Evolutionary conservation across 2,888 invertebrate genomes (phyloP).

Genomic region (Caenorhabditis zanzibari): DNA sequence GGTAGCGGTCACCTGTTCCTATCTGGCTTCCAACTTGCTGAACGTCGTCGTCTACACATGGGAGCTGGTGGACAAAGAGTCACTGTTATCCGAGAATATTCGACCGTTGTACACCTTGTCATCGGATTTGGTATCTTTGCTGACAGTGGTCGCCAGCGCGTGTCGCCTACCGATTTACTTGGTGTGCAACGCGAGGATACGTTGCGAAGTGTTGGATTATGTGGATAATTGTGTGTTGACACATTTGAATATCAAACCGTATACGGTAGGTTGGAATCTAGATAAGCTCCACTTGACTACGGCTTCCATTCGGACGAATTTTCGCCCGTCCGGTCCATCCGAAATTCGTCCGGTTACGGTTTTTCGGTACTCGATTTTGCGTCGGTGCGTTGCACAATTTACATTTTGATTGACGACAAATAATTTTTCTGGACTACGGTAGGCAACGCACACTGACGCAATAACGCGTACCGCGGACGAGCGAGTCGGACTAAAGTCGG

Average conservation of each 20-base stretch:
- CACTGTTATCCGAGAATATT: constrained; percentile 70
- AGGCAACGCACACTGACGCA: no score
- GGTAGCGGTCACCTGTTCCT: constrained; percentile 80
- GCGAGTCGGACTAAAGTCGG: no score
- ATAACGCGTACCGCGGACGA: no score
- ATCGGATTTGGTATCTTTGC: constrained; percentile 78
- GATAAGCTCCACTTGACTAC: no score
- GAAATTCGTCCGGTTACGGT: no score
- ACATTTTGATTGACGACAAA: no score
- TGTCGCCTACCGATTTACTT: constrained; percentile 80
- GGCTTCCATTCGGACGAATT: not conserved
- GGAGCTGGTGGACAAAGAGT: constrained; percentile 79
- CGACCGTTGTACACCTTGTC: constrained; percentile 79
- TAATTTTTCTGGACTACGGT: no score
- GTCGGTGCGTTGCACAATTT: no score
- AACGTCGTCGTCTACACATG: constrained; percentile 79
- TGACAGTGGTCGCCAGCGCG: constrained; percentile 78
- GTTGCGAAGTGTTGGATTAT: constrained; percentile 67
- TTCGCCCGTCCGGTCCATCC: no score
- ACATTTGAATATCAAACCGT: constrained; percentile 59
- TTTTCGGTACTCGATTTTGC: no score
- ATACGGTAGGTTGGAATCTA: constrained; percentile 49
- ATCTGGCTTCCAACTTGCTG: constrained; percentile 79
- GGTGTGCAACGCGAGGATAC: constrained; percentile 77
- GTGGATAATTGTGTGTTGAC: constrained; percentile 64